A percentile compares a stretch with the other conserved stretches of the same genome.
Evolutionary conservation across 2,113 vertebrate genomes (phyloP).

Genomic region (Rhea americana): DNA sequence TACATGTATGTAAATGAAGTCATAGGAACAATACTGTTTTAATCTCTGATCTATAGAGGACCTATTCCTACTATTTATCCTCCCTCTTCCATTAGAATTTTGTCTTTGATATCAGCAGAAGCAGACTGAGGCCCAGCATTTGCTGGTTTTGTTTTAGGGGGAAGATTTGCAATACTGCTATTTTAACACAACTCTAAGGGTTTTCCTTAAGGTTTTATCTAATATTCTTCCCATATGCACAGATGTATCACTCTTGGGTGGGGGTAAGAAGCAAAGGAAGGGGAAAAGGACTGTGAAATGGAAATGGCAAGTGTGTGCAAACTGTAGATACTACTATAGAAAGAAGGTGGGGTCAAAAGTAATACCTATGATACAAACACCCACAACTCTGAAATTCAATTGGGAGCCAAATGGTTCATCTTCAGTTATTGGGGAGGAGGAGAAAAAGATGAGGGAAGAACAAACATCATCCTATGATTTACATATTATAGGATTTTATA

Average conservation of each 20-base stretch:
- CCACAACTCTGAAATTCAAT: neutral
- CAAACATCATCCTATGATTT: neutral
- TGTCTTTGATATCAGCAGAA: neutral
- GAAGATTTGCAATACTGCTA: neutral
- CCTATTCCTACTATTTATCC: neutral
- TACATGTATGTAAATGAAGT: neutral
- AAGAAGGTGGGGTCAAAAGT: neutral
- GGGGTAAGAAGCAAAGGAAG: neutral
- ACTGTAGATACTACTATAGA: neutral
- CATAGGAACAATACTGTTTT: neutral
- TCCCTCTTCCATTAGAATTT: neutral
- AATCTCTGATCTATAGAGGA: neutral
- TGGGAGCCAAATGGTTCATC: neutral
- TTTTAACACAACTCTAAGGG: neutral
- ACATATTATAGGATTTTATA: neutral
- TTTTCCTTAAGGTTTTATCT: neutral
- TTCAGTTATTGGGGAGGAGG: neutral
- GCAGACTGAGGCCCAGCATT: neutral
- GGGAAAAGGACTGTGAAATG: neutral
- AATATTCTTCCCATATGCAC: neutral
- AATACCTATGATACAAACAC: neutral
- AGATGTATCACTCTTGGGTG: neutral
- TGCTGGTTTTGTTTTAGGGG: neutral
- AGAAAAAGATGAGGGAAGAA: neutral
- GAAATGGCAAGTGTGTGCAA: neutral